phyloP scores from a whole-genome alignment of 2,888 invertebrate species.

The Thumatha senex region DNA sequence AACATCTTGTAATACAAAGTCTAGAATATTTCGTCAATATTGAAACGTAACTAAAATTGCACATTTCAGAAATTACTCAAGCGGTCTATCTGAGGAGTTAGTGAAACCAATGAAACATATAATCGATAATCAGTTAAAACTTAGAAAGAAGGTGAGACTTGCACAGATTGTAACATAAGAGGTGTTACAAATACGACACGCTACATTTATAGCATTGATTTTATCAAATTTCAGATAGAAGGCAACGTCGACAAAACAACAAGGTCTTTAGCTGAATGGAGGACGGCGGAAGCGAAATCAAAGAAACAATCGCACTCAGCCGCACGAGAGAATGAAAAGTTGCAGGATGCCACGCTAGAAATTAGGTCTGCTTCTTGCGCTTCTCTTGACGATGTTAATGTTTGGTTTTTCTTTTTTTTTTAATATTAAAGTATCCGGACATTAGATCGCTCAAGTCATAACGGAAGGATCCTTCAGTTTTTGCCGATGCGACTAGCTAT shows the following conservation, averaged over 20 bases:
- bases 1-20: slow-evolving; percentile 1
- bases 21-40: slow-evolving; percentile 16
- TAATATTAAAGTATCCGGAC: slow-evolving; percentile 15
- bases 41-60: slow-evolving; percentile 19
- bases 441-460: slow-evolving; percentile 29
- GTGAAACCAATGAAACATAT: slow-evolving; percentile 93
- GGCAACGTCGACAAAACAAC: slow-evolving; percentile 93
- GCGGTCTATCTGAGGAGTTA: slow-evolving; percentile 92
- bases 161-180: slow-evolving; percentile 11
- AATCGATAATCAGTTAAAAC: slow-evolving; percentile 88
- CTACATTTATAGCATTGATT: neutral
- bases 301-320: slow-evolving; percentile 95
- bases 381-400: slow-evolving; percentile 41
- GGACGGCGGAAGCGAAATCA: slow-evolving; percentile 93
- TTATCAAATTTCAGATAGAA: slow-evolving; percentile 81
- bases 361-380: slow-evolving; percentile 65
- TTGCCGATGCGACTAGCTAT: slow-evolving; percentile 46
- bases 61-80: slow-evolving; percentile 87
- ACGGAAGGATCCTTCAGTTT: slow-evolving; percentile 66
- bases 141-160: slow-evolving; percentile 85
- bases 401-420: slow-evolving; percentile 24
- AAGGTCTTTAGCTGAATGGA: slow-evolving; percentile 92
- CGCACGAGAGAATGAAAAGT: slow-evolving; percentile 95
- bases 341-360: slow-evolving; percentile 88
- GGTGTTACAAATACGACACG: neutral